Evolutionary conservation across 2,888 invertebrate genomes (phyloP), one percentile per base, ranked within the genome.

Genomic region (Gonocerus acuteangulatus): DNA sequence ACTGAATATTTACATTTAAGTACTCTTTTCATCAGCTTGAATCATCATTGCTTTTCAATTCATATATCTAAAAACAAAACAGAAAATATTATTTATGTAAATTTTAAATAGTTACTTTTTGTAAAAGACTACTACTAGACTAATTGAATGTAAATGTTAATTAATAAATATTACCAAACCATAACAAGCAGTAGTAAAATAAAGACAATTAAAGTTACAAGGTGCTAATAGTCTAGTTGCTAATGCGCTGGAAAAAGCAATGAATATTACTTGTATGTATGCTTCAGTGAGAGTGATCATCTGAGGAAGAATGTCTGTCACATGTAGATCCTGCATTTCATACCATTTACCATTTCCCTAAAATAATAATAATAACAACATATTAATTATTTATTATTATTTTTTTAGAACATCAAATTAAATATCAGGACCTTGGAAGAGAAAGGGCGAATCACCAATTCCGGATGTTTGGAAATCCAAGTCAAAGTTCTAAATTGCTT

Each of bases 211-310:
- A n/a, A n/a, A n/a, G n/a, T n/a, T n/a, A n/a, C n/a, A n/a, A n/a
- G n/a, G n/a, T n/a, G n/a, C n/a, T n/a, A n/a, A n/a, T n/a, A n/a
- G n/a, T n/a, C n/a, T n/a, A n/a, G n/a, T n/a, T n/a, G n/a, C n/a
- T n/a, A n/a, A n/a, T n/a, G n/a, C n/a, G n/a, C n/a, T n/a, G n/a
- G n/a, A n/a, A n/a, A n/a, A n/a, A n/a, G n/a, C n/a, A n/a, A n/a
- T n/a, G n/a, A n/a, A n/a, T n/a, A n/a, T 34, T 66, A 85, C 83
- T 79, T 99, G 99, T 72, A 99, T 95, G 73, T 99, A 99, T 2
- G 96, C 94, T 77, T 99, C 99, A 1, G 97, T 96, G 18, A 99
- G 79, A 0, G 99, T 96, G 64, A 99, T 97, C 96, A 99, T 99
- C 77, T 99, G 99, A 2, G 99, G 97, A 62, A 99, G 79, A 71